Percentiles rank a stretch among this genome's conserved stretches.
Conservation (phyloP, 2,888 invertebrate genomes). For the Drosophila putrida region DNA sequence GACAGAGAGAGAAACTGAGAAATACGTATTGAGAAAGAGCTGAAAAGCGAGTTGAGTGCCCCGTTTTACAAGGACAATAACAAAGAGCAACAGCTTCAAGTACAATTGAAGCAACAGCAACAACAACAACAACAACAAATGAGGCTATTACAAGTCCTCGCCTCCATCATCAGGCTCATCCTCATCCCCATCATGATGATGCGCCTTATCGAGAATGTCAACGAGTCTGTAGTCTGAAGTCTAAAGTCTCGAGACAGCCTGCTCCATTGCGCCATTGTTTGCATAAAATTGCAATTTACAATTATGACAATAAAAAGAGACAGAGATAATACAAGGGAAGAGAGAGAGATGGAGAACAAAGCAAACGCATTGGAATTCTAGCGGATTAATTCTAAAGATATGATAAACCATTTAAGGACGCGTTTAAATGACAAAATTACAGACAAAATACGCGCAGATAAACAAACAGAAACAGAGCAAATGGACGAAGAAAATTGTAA, state of each 20-base stretch:
- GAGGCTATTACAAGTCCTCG: slow-evolving; percentile 58
- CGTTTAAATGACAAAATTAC: slow-evolving; percentile 54
- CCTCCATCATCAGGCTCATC: background rate
- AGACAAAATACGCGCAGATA: slow-evolving; percentile 31
- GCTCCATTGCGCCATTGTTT: slow-evolving; percentile 65
- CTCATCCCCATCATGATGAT: slow-evolving; percentile 16
- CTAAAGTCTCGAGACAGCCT: slow-evolving; percentile 36
- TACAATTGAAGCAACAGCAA: slow-evolving; percentile 56
- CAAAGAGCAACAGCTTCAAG: slow-evolving; percentile 73
- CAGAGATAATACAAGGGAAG: background rate
- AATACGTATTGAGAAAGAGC: background rate
- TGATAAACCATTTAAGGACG: slow-evolving; percentile 55
- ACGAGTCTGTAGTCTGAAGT: slow-evolving; percentile 46
- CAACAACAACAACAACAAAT: slow-evolving; percentile 61
- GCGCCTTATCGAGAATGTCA: slow-evolving; percentile 72
- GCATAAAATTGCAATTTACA: slow-evolving; percentile 84
- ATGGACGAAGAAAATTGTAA: slow-evolving; percentile 27
- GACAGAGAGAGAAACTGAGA: slow-evolving; percentile 4
- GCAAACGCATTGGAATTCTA: slow-evolving; percentile 48
- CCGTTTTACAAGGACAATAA: slow-evolving; percentile 69
- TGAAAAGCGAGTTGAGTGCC: slow-evolving; percentile 67
- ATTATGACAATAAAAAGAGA: slow-evolving; percentile 76
- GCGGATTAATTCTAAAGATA: slow-evolving; percentile 40
- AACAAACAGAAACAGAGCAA: slow-evolving; percentile 30
- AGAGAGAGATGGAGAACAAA: background rate